Percentiles rank a stretch among this genome's conserved stretches.
Conservation (phyloP, 2,113 vertebrate species). For the Laterallus jamaicensis region DNA sequence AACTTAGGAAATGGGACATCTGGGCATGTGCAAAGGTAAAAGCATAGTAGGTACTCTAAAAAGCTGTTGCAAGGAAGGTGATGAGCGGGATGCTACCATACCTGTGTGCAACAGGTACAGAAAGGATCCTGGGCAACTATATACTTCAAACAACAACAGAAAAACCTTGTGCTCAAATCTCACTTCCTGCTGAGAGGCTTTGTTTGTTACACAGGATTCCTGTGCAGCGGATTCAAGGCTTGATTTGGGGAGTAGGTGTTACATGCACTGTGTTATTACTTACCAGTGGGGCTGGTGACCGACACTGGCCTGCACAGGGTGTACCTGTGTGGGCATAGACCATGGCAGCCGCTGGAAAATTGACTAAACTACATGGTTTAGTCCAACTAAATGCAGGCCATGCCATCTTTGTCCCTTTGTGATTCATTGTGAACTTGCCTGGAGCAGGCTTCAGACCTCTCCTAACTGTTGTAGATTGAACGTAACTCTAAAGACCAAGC, state of each 20-base stretch:
- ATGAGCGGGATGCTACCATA: background rate
- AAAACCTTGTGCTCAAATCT: background rate
- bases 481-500: background rate
- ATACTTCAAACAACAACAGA: accelerated
- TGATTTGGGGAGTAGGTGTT: background rate
- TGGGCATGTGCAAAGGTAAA: background rate
- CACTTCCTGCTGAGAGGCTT: background rate
- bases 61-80: background rate
- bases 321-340: background rate
- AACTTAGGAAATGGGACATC: background rate
- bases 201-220: background rate
- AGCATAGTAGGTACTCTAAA: background rate
- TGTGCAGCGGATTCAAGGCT: background rate
- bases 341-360: background rate
- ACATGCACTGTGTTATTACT: background rate
- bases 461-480: background rate
- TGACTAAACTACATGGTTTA: background rate
- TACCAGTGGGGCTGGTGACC: background rate
- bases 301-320: background rate
- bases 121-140: background rate
- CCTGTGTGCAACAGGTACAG: background rate
- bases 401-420: background rate
- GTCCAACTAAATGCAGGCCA: background rate
- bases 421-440: background rate
- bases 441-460: background rate